Percentiles rank a stretch among this genome's conserved stretches.
These are phyloP conservation scores for Polyommatus icarus DNA, from an alignment of 2,888 invertebrate genomes.

Conservation along the genomic window DNA sequence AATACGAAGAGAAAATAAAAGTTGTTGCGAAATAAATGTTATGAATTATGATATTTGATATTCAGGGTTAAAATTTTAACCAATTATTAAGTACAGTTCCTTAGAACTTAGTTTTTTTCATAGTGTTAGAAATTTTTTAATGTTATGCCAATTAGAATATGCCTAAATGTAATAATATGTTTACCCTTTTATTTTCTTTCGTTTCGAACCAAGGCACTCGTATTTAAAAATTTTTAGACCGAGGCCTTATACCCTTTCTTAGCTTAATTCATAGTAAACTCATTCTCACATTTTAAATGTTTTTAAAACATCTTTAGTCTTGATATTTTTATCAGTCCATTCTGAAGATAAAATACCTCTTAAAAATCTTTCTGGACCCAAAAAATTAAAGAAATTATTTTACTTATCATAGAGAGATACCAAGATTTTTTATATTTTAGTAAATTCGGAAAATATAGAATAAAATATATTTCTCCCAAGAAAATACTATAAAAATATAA, in stretches of 20 bases:
- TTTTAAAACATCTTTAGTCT: background rate
- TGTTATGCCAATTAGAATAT: background rate
- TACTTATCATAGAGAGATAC: background rate
- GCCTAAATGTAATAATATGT: background rate
- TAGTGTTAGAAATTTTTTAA: background rate
- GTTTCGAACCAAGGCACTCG: slow-evolving; percentile 19
- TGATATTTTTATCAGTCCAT: background rate
- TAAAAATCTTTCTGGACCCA: background rate
- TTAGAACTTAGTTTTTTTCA: background rate
- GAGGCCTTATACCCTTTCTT: background rate
- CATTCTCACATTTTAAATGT: background rate
- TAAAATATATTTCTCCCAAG: background rate
- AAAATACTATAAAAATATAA: slow-evolving; percentile 22
- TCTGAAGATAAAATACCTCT: background rate
- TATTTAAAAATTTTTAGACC: background rate
- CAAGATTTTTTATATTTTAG: background rate
- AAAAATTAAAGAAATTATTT: background rate
- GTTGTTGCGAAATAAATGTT: background rate
- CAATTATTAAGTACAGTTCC: no score
- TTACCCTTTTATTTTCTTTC: background rate
- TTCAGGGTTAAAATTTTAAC: background rate
- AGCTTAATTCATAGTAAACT: background rate
- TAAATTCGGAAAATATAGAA: background rate
- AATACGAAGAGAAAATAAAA: background rate
- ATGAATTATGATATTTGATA: background rate